phyloP scores from a whole-genome alignment of 2,888 invertebrate species.

The Synanthedon formicaeformis region DNA sequence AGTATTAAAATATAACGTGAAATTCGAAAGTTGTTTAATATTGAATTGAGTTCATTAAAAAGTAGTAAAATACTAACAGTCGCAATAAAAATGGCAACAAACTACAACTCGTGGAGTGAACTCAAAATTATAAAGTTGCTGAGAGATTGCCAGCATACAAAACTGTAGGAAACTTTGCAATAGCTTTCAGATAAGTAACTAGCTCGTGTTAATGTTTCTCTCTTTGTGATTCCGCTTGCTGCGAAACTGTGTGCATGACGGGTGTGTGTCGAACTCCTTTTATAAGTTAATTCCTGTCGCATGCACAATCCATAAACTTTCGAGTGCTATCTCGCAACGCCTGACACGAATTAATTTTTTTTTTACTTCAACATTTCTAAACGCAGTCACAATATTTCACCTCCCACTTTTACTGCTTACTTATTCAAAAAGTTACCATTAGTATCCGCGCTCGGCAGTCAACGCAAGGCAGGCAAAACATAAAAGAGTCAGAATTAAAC shows the following conservation, averaged over 20 bases:
- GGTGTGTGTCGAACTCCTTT: slow-evolving; percentile 51
- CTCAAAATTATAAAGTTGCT: slow-evolving; percentile 34
- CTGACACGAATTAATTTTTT: slow-evolving; percentile 30
- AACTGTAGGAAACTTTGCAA: slow-evolving; percentile 49
- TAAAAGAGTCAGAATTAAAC: too few species aligned
- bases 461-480: too few species aligned
- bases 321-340: slow-evolving; percentile 31
- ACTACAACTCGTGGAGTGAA: not conserved
- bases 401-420: not conserved
- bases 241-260: slow-evolving; percentile 30
- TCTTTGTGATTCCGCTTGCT: slow-evolving; percentile 51
- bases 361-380: not conserved
- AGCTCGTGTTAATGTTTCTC: slow-evolving; percentile 57
- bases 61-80: not conserved
- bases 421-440: too few species aligned
- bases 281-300: slow-evolving; percentile 59
- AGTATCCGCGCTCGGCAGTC: too few species aligned
- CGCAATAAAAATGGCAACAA: not conserved
- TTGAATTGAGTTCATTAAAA: not conserved
- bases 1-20: not conserved
- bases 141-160: slow-evolving; percentile 35
- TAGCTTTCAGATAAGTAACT: slow-evolving; percentile 59
- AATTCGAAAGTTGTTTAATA: not conserved
- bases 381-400: not conserved
- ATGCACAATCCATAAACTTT: slow-evolving; percentile 55